Evolutionary conservation across 2,888 invertebrate species (phyloP).

Genomic region (Lepas anatifera): DNA sequence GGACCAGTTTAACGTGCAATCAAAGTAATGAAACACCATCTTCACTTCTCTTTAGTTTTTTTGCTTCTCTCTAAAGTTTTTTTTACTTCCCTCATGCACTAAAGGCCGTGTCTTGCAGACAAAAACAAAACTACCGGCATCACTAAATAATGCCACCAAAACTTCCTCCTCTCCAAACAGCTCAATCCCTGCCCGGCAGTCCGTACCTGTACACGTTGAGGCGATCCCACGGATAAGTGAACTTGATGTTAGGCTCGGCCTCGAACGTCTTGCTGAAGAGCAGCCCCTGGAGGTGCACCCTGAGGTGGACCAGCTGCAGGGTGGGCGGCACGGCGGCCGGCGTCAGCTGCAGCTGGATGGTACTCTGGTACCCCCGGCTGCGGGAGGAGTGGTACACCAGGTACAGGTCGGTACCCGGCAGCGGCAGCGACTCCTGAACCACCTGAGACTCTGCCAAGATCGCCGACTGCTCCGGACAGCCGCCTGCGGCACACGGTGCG

Average conservation of each 20-base stretch:
- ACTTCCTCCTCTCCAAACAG: no score
- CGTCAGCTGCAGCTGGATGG: conserved; percentile 79
- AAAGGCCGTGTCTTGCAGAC: no score
- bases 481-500: neutral
- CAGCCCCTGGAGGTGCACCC: conserved; percentile 89
- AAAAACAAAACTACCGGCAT: no score
- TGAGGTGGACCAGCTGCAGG: conserved; percentile 73
- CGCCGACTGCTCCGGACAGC: conserved; percentile 35
- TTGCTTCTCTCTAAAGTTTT: no score
- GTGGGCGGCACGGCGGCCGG: conserved; percentile 69
- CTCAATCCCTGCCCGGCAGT: no score
- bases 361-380: conserved; percentile 83
- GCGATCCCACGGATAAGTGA: conserved; percentile 95
- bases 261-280: conserved; percentile 86
- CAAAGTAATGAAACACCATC: no score
- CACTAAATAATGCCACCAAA: no score
- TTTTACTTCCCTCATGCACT: no score
- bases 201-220: conserved; percentile 70
- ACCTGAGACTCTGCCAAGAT: conserved; percentile 80
- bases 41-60: no score
- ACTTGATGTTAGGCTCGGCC: conserved; percentile 91
- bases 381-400: conserved; percentile 91
- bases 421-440: conserved; percentile 84
- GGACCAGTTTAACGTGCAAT: no score
- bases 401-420: conserved; percentile 89